Base-by-base conservation (phyloP, 2,888 invertebrate genomes). In the Chymomyza amoena region DNA sequence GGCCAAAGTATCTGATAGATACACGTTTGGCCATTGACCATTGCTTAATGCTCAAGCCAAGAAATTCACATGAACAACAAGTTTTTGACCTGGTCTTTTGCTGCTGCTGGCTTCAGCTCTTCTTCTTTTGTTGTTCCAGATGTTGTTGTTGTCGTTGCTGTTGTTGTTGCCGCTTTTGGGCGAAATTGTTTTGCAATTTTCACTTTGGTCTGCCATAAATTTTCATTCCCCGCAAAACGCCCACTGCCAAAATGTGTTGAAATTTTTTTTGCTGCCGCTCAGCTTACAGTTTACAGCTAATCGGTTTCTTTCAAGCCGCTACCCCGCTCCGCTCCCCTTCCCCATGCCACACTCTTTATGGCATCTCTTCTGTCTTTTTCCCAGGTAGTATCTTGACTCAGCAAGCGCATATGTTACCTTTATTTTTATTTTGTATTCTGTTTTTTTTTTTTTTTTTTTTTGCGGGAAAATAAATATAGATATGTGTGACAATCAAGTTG, bases 101-200 rank as follows among this genome's bases (percentile, higher is more conserved):
- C 18, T 54, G 16, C 18, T 54, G 52, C 18, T 54, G 52, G 52
- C 16, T 0, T 9, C 6, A 25, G 25, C 18, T 57, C 39, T 57
- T 57, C 57, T 57, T 57, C 57, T 57, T 7, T 25, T 20, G 51
- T 59, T 15, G 36, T 20, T 61, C 25, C 32, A 32, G 32, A 7
- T 32, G 32, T 32, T 32, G 32, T 32, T 63, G 51, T 32, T 54
- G 39, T 54, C 64, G 16, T 32, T 16, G 16, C 59, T 69, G 70
- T 73, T 61, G 56, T 13, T 36, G 57, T 28, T 15, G 28, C 57
- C 15, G 9, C 54, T 54, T 54, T 54, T 54, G 54, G 54, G 16
- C n/a, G 69, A 76, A 78, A 78, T 78, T 64, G 70, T 74, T 80
- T 76, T 78, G 76, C 73, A 80, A 80, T 80, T 80, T 79, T 76